Evolutionary conservation across 2,113 vertebrate genomes (phyloP), one percentile per base, ranked within the genome.

Genomic region (Ivindomyrus marchei): DNA sequence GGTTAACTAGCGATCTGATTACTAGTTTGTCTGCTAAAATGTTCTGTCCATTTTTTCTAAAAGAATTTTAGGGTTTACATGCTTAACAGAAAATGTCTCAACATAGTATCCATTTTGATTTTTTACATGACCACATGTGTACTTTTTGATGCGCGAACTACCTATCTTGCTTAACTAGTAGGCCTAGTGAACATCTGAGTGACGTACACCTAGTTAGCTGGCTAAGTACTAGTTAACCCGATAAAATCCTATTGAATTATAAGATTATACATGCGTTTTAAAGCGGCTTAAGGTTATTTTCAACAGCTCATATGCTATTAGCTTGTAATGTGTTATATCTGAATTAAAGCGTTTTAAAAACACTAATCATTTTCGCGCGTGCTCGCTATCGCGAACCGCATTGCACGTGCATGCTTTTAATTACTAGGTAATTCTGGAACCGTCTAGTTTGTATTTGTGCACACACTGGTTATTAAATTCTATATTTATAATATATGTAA

Each of bases 21-120:
- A 92, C 89, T 92, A 92, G 87, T 90, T 53, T 85, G 53, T 89
- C 91, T 90, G 93, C 93, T 94, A 94, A 92, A 66, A 87, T 8
- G 36, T 87, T 53, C n/a, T 31, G 49, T n/a, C 17, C 9, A 17
- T 87, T 50, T 87, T 42, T 56, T 39, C 27, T 46, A 15, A 88
- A 70, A 27, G 21, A n/a, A 47, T 74, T 50, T 58, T 74, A 3
- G 6, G 24, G 6, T 21, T 42, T 58, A 5, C 36, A 27, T 88
- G 36, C 24, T 70, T 45, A 45, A 56, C 52, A 42, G 13, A 56
- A 21, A 88, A 56, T 58, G 50, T 31, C 49, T 36, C 3, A 24
- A 62, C 24, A 36, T 62, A 24, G 27, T 58, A 17, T 88, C 21
- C 24, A 87, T 87, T 62, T 58, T 62, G 27, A 58, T 58, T 31